phyloP scores from a whole-genome alignment of 1,140 invertebrate genomes.

The Yoshiicerus persimilis region DNA sequence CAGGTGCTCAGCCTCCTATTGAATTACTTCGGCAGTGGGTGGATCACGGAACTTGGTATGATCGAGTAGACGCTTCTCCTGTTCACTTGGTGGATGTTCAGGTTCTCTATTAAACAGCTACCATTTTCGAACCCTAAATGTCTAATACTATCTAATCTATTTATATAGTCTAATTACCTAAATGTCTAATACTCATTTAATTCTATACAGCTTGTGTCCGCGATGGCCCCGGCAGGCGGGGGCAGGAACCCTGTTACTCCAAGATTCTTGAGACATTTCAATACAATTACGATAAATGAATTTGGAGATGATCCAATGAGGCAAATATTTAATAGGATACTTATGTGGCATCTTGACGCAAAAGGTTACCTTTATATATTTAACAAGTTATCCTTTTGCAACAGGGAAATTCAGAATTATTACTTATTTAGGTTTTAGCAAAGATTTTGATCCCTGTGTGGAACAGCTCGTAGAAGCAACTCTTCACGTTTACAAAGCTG shows the following conservation, averaged over 20 bases:
- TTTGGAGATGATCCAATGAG: conserved; percentile 82
- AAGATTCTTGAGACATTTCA: conserved; percentile 87
- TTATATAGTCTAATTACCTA: too few species aligned
- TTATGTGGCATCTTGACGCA: conserved; percentile 92
- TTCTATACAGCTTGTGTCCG: conserved; percentile 68
- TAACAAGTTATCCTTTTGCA: not conserved
- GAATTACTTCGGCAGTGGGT: conserved; percentile 86
- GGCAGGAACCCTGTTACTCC: conserved; percentile 82
- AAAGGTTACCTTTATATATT: conserved; percentile 57
- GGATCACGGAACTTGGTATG: conserved; percentile 90
- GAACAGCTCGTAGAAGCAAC: conserved; percentile 85
- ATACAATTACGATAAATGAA: conserved; percentile 84
- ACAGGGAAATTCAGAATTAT: not conserved
- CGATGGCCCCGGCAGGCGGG: conserved; percentile 83
- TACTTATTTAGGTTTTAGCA: conserved; percentile 78
- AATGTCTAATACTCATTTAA: too few species aligned
- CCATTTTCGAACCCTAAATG: too few species aligned
- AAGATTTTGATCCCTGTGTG: conserved; percentile 91
- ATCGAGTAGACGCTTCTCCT: conserved; percentile 79
- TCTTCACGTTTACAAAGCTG: conserved; percentile 81
- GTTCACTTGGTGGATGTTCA: conserved; percentile 87
- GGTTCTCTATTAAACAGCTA: conserved; percentile 58
- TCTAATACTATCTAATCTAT: too few species aligned
- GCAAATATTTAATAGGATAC: conserved; percentile 85
- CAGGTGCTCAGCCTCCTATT: conserved; percentile 86